Conservation (phyloP, 2,797 vertebrate species). For the Sebastes minor region DNA sequence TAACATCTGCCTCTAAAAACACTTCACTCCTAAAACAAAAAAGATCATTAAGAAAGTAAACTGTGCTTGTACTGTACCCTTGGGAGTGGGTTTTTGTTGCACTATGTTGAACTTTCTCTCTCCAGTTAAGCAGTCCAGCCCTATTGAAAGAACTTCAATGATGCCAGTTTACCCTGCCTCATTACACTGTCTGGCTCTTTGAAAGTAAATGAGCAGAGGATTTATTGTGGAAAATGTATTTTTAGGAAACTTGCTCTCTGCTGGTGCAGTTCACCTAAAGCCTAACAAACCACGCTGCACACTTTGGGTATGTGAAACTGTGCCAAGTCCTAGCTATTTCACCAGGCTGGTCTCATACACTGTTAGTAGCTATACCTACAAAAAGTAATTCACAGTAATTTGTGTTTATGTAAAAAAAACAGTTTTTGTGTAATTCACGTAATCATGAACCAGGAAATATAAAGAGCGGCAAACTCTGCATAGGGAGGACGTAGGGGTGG, state of each 20-base stretch:
- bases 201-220: conserved; percentile 13
- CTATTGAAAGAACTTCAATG: not conserved
- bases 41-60: not conserved
- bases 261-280: not conserved
- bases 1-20: not conserved
- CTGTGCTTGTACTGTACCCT: not conserved
- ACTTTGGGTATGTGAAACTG: too few relatives aligned
- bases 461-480: too few relatives aligned
- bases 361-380: too few relatives aligned
- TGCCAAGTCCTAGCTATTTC: not conserved
- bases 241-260: not conserved
- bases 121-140: not conserved
- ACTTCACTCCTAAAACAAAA: not conserved
- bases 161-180: conserved; percentile 16
- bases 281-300: not conserved
- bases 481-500: too few relatives aligned
- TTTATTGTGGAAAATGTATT: conserved; percentile 11
- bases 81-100: not conserved
- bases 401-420: too few relatives aligned
- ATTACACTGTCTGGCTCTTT: conserved; percentile 33
- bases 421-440: too few relatives aligned
- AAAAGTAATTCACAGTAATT: too few relatives aligned
- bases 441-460: too few relatives aligned
- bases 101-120: not conserved
- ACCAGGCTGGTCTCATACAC: too few relatives aligned